A percentile compares a stretch with the other conserved stretches of the same genome.
phyloP scores from a whole-genome alignment of 2,113 vertebrate genomes.

The Oryzias celebensis region DNA sequence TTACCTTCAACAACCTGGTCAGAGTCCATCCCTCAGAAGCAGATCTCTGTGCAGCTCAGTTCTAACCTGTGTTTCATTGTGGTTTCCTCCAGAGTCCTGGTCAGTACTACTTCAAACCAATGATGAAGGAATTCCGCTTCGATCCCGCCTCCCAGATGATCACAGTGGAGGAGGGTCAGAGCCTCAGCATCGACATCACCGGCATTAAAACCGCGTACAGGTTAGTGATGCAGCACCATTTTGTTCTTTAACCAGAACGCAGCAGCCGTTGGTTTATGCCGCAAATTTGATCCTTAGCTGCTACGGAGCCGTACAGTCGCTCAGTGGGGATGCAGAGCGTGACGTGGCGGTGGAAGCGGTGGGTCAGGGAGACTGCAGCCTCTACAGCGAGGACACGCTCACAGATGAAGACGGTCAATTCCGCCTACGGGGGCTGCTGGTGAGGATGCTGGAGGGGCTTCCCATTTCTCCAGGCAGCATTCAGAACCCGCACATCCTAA shows the following conservation, averaged over 20 bases:
- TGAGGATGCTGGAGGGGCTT: conserved; percentile 63
- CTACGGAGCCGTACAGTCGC: conserved; percentile 89
- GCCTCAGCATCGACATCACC: conserved; percentile 86
- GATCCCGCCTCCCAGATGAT: conserved; percentile 97
- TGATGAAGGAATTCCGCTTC: conserved; percentile 99
- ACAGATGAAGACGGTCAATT: conserved; percentile 95
- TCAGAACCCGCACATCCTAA: neutral
- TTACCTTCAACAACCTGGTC: conserved; percentile 96
- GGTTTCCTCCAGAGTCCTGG: conserved; percentile 86
- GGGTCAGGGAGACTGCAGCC: conserved; percentile 87
- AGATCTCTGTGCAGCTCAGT: neutral
- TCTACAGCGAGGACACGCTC: conserved; percentile 93
- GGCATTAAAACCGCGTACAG: conserved; percentile 88
- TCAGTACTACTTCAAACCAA: conserved; percentile 98
- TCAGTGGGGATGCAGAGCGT: conserved; percentile 94
- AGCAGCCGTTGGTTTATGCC: neutral
- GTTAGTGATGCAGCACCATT: conserved; percentile 16
- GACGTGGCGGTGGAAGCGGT: conserved; percentile 91
- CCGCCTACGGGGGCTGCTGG: conserved; percentile 90
- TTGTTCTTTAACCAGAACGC: too few species aligned
- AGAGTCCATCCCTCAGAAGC: neutral
- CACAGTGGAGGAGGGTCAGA: conserved; percentile 93
- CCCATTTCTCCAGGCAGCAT: neutral
- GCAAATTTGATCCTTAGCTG: conserved; percentile 75
- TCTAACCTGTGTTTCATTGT: neutral